A percentile compares a stretch with the other conserved stretches of the same genome.
Evolutionary conservation across 2,797 vertebrate genomes (phyloP).

Genomic region (Alectoris magna): DNA sequence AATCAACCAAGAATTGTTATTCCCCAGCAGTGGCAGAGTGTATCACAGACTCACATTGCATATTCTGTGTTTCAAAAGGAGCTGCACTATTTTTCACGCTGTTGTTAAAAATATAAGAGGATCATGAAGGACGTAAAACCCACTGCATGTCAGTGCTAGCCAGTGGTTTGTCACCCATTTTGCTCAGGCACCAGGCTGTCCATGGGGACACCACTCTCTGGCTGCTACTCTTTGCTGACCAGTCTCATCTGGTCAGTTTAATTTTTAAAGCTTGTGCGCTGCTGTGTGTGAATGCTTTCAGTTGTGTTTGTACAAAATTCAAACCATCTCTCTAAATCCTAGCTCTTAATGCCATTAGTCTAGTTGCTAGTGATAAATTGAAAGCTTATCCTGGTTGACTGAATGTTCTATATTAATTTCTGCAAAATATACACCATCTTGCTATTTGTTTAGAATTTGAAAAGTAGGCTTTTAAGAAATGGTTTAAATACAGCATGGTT

Average conservation of each 20-base stretch:
- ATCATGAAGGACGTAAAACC: background rate
- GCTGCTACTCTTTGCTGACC: background rate
- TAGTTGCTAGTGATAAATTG: background rate
- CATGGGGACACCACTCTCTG: background rate
- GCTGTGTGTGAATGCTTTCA: slow-evolving; percentile 24
- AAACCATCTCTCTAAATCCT: background rate
- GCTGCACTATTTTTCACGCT: background rate
- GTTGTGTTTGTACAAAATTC: slow-evolving; percentile 17
- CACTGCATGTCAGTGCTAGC: background rate
- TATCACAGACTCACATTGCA: background rate
- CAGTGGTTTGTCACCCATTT: background rate
- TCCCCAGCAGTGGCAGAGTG: background rate
- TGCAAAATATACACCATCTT: background rate
- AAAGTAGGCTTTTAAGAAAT: background rate
- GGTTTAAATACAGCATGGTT: background rate
- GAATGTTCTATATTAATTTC: background rate
- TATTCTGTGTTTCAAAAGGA: background rate
- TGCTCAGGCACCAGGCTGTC: background rate
- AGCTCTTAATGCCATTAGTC: slow-evolving; percentile 5
- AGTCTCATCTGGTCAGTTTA: background rate
- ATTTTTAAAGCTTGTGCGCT: background rate
- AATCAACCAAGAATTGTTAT: background rate
- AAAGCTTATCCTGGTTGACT: background rate
- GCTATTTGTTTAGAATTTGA: background rate
- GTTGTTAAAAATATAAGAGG: background rate